Percentiles rank a stretch among this genome's conserved stretches.
phyloP scores from a whole-genome alignment of 1,140 invertebrate genomes.

The Calosoma granatense region DNA sequence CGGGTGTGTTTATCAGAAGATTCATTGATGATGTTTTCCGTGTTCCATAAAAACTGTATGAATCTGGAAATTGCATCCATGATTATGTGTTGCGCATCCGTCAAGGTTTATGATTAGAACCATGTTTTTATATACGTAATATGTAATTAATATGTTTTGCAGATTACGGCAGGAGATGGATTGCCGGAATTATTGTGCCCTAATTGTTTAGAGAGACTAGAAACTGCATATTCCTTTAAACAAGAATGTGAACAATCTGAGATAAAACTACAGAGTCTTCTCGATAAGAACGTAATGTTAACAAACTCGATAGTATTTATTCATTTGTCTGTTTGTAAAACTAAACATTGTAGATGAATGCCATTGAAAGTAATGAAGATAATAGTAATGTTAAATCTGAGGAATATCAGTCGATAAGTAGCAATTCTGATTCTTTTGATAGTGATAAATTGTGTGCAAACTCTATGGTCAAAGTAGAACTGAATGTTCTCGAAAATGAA shows the following conservation, averaged over 20 bases:
- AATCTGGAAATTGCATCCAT: background rate
- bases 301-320: background rate
- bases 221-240: slow-evolving; percentile 1
- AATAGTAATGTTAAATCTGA: background rate
- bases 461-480: background rate
- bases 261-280: background rate
- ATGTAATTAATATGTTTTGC: background rate
- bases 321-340: background rate
- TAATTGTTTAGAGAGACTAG: background rate
- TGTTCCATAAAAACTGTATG: background rate
- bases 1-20: slow-evolving; percentile 3
- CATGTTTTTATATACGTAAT: background rate
- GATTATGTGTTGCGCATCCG: slow-evolving; percentile 3
- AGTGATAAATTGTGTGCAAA: background rate
- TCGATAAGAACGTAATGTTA: background rate
- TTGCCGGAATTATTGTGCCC: background rate
- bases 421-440: background rate
- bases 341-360: background rate
- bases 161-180: slow-evolving; percentile 6
- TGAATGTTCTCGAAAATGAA: background rate
- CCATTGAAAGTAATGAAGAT: background rate
- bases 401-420: background rate
- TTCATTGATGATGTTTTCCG: background rate
- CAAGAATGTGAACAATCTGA: slow-evolving; percentile 8
- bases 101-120: background rate